Conservation (phyloP, 2,888 invertebrate species). For the Heterodera filipjevi region DNA sequence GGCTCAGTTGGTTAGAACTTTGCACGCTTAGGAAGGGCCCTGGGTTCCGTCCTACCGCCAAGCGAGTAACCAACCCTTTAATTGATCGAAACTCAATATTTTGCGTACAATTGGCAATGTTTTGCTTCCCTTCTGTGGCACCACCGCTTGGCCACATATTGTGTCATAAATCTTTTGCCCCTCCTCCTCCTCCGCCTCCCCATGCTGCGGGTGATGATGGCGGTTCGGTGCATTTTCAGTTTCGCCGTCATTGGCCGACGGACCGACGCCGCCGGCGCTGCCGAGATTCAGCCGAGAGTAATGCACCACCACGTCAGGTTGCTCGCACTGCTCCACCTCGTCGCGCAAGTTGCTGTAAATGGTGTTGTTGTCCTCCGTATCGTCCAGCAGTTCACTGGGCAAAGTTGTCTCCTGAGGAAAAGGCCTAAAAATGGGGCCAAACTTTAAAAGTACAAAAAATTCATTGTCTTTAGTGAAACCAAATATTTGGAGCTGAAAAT, state of each 20-base stretch:
- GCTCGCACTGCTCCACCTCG: slow-evolving; percentile 38
- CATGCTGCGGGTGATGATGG: no score
- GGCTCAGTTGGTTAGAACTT: no score
- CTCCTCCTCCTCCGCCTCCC: slow-evolving; percentile 26
- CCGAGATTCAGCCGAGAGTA: background rate
- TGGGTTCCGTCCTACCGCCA: no score
- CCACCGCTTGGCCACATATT: slow-evolving; percentile 32
- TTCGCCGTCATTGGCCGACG: background rate
- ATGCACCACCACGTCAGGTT: slow-evolving; percentile 8
- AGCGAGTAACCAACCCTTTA: background rate
- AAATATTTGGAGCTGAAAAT: no score
- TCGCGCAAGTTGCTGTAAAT: slow-evolving; percentile 51
- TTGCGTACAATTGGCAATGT: background rate
- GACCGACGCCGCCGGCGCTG: background rate
- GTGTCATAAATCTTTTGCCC: slow-evolving; percentile 49
- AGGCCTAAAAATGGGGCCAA: slow-evolving; percentile 21
- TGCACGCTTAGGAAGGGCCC: no score
- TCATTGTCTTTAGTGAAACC: no score
- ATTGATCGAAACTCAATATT: background rate
- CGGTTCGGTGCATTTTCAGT: slow-evolving; percentile 13
- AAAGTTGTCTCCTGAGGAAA: slow-evolving; percentile 32
- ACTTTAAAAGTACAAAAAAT: no score
- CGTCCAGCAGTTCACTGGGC: slow-evolving; percentile 2
- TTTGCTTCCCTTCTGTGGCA: slow-evolving; percentile 10
- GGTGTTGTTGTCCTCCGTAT: slow-evolving; percentile 33